Percentiles rank a stretch among this genome's conserved stretches.
These are phyloP conservation scores for Lepus europaeus DNA, from an alignment of 2,113 vertebrate species.

Conservation along the genomic window DNA sequence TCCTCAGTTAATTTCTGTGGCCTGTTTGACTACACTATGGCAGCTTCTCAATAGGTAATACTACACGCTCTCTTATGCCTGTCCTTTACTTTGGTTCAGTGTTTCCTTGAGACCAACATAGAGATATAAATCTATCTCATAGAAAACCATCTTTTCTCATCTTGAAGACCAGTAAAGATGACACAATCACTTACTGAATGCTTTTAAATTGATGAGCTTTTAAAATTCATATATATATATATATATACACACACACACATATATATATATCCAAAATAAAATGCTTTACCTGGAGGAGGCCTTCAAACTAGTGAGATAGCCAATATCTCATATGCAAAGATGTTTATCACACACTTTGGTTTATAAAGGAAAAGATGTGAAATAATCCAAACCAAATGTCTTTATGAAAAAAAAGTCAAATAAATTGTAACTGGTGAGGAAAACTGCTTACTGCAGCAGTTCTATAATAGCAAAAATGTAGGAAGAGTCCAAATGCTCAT, in stretches of 20 bases:
- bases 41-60: background rate
- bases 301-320: slow-evolving; percentile 7
- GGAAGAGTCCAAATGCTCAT: background rate
- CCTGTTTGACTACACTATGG: background rate
- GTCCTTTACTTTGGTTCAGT: background rate
- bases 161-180: background rate
- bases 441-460: background rate
- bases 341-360: background rate
- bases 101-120: background rate
- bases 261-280: background rate
- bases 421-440: slow-evolving; percentile 10
- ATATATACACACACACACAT: background rate
- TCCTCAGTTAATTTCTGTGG: background rate
- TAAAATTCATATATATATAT: background rate
- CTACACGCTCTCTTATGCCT: background rate
- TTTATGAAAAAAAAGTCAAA: slow-evolving; percentile 23
- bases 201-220: background rate
- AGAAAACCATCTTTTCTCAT: background rate
- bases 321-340: background rate
- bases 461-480: background rate
- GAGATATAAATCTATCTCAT: background rate
- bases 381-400: background rate
- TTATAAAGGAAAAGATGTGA: slow-evolving; percentile 40
- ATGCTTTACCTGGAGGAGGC: background rate
- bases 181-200: background rate